These are phyloP conservation scores for Diabrotica undecimpunctata DNA, from an alignment of 1,140 invertebrate genomes.

Conservation along the genomic window DNA sequence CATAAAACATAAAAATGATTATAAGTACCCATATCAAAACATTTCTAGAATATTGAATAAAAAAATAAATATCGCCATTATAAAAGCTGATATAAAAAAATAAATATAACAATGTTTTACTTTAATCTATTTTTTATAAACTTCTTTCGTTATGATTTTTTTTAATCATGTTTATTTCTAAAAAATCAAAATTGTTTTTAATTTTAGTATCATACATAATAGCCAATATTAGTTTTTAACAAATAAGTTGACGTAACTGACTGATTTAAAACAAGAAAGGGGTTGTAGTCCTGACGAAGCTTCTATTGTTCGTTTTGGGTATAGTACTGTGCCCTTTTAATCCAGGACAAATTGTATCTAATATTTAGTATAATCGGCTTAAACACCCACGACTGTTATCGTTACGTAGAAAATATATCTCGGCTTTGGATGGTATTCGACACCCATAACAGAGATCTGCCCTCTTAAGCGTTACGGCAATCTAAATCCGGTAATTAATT, in stretches of 20 bases:
- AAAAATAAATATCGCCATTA: too few species aligned
- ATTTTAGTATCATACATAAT: too few species aligned
- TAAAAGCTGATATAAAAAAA: too few species aligned
- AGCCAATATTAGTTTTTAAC: too few species aligned
- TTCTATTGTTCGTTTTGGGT: constrained; percentile 24
- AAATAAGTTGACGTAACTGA: not conserved
- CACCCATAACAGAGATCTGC: constrained; percentile 3
- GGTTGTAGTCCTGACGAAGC: not conserved
- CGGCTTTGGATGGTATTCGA: constrained; percentile 23
- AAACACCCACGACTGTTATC: constrained; percentile 24
- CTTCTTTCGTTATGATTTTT: too few species aligned
- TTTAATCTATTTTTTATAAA: too few species aligned
- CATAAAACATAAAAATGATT: too few species aligned
- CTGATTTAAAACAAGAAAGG: not conserved
- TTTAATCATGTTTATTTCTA: too few species aligned
- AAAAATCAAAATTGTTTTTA: too few species aligned
- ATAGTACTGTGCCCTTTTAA: constrained; percentile 32
- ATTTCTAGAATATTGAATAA: too few species aligned
- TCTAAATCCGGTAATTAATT: constrained; percentile 2
- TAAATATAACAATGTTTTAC: too few species aligned
- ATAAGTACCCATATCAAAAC: too few species aligned
- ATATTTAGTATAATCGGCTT: constrained; percentile 46
- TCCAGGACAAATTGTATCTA: constrained; percentile 45
- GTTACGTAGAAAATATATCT: constrained; percentile 14
- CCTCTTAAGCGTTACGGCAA: not conserved